These are phyloP conservation scores for Hartigia nigra DNA, from an alignment of 2,888 invertebrate genomes.

Conservation along the genomic window DNA sequence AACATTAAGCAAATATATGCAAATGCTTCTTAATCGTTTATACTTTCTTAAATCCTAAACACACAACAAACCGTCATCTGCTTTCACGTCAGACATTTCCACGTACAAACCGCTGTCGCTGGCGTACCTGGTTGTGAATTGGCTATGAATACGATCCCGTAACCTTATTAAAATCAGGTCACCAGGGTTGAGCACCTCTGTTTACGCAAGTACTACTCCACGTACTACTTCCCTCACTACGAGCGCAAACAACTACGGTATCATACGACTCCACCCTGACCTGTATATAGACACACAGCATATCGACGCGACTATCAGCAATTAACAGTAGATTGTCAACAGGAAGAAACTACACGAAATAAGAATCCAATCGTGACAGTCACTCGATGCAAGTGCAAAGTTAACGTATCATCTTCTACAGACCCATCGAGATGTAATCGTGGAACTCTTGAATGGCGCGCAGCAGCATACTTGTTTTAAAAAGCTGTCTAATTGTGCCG, in stretches of 20 bases:
- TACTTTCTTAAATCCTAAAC: neutral
- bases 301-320: neutral
- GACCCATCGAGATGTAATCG: neutral
- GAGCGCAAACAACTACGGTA: neutral
- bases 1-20: neutral
- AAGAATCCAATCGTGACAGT: neutral
- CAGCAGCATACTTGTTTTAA: neutral
- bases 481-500: neutral
- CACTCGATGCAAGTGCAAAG: neutral
- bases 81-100: neutral
- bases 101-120: neutral
- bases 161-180: neutral
- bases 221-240: neutral
- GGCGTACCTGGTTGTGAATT: neutral
- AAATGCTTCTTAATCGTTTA: neutral
- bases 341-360: neutral
- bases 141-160: neutral
- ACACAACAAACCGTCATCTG: neutral
- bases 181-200: neutral
- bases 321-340: neutral
- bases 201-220: neutral
- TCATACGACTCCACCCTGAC: neutral
- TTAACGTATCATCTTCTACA: neutral
- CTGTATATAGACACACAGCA: neutral
- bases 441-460: neutral